These are phyloP conservation scores for Amphipyra berbera DNA, from an alignment of 2,888 invertebrate genomes.

Conservation along the genomic window DNA sequence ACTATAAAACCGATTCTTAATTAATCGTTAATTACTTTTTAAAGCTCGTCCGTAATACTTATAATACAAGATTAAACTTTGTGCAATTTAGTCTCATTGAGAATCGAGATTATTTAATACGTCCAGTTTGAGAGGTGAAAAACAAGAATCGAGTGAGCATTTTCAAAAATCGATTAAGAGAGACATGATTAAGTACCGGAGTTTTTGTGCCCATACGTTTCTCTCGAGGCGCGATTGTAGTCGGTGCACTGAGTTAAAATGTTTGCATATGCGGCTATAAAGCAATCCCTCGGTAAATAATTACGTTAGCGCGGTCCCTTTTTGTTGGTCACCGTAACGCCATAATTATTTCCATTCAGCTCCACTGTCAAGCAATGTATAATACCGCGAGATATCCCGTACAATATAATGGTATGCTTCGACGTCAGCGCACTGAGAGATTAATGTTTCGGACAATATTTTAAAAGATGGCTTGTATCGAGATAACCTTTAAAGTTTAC, in stretches of 20 bases:
- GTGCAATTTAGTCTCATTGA: constrained; percentile 80
- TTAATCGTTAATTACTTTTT: constrained; percentile 71
- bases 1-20: constrained; percentile 56
- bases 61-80: constrained; percentile 67
- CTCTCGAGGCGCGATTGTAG: constrained; percentile 64
- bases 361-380: constrained; percentile 67
- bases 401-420: constrained; percentile 50
- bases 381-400: constrained; percentile 66
- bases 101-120: constrained; percentile 78
- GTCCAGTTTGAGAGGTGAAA: constrained; percentile 73
- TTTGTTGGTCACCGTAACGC: constrained; percentile 74
- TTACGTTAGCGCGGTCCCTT: constrained; percentile 77
- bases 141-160: constrained; percentile 73
- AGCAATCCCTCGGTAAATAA: constrained; percentile 83
- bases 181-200: constrained; percentile 82
- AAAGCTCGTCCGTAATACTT: constrained; percentile 61
- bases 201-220: constrained; percentile 71
- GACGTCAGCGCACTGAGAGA: constrained; percentile 49
- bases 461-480: constrained; percentile 47
- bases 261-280: constrained; percentile 82
- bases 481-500: constrained; percentile 54
- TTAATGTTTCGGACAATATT: constrained; percentile 54
- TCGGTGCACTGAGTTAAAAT: constrained; percentile 75
- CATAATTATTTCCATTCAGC: constrained; percentile 76
- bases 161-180: constrained; percentile 86